Evolutionary conservation across 1,140 invertebrate species (phyloP), one percentile per base, ranked within the genome.

Genomic region (Apocrypta bakeri): DNA sequence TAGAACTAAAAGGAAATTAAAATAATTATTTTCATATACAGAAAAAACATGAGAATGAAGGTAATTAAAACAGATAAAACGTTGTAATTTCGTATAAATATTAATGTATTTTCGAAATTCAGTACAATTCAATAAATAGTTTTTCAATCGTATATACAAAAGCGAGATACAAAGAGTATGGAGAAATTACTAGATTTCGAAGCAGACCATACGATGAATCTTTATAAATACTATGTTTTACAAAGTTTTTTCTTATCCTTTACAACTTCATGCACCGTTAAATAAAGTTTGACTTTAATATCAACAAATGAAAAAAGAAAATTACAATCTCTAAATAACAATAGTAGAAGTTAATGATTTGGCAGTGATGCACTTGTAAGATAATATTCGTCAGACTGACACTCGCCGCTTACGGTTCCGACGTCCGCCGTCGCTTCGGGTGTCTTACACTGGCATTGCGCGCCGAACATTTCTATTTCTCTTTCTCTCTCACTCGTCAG

Each of bases 111-210:
- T 87, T 85, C 48, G 82, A 83, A 84, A 85, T 85, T 81, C 83
- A 85, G 85, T 87, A 85, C 84, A 85, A 85, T 84, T 87, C 82
- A 87, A 87, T 87, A 87, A 87, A 86, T 86, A 87, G 83, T 84
- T 83, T 85, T 73, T 27, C 21, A 73, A 37, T 81, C 75, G 69
- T 87, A 87, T 87, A 83, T 87, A 85, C 84, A 86, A 86, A 84
- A 87, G 83, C 86, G 79, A 84, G 75, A 80, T 66, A 78, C 71
- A 79, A 79, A 79, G 63, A 66, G 33, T 37, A 64, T 56, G 25
- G 21, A 78, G 31, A 71, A 71, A 71, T 79, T 29, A n/a, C 42
- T 25, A 61, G 6, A 73, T 79, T 73, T 73, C 37, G 17, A 66
- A 79, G 68, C 69, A 78, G 37, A 74, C 31, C 2, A 29, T 42